Base-by-base conservation (phyloP, 2,888 invertebrate species). In the Ochropleura leucogaster region DNA sequence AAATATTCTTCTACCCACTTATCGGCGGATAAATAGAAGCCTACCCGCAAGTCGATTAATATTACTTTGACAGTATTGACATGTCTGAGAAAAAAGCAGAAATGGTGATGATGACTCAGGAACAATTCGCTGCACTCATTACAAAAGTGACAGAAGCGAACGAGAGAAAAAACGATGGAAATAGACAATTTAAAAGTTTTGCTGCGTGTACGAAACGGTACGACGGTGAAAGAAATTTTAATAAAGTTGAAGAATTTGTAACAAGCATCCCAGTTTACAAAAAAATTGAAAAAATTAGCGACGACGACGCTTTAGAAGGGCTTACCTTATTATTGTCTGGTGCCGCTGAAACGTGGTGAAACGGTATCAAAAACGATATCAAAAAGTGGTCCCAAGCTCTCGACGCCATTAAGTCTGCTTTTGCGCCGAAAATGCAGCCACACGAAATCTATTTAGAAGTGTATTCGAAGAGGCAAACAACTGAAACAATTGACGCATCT, bases 201-300 rank as follows among this genome's bases (percentile, higher is more conserved):
- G 64, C 64, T 47, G 16, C 47, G 47, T 65, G 65, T 12, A 65
- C 65, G 3, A 65, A 65, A 66, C n/a, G 51, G 51, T 40, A 66
- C n/a, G 51, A 66, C 51, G 51, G 51, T 40, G 65, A 65, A 51
- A 14, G 65, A 51, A 65, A 42, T 40, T 64, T 51, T 30, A 4
- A 42, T 14, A 42, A 66, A 66, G 51, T 66, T 5, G 40, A 66
- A 66, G 65, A 66, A 12, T 60, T n/a, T 42, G 42, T 62, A 12
- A n/a, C 42, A 7, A 4, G n/a, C 12, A 12, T 44, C n/a, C 8
- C 47, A 47, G 47, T 59, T 8, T 59, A 59, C 8, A 59, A 68
- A 18, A 47, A 68, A n/a, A 49, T 68, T 49, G 49, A 68, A 8
- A 68, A 60, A 30, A 59, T 68, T 18, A 47, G 46, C 47, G 68